Base-by-base conservation (phyloP, 2,888 invertebrate species). In the Tiliacea citrago region DNA sequence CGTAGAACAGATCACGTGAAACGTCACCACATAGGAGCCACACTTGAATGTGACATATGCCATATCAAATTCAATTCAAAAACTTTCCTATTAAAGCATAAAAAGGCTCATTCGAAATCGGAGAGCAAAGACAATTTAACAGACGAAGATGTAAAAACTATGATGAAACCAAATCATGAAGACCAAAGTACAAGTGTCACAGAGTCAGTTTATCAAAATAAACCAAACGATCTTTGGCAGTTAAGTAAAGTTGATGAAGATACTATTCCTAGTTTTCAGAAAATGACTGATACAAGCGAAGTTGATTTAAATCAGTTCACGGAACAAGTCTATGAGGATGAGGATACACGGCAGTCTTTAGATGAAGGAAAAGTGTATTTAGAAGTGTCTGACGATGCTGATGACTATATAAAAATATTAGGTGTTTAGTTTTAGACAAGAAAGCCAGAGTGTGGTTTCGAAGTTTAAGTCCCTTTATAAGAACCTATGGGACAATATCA, bases 1-100 rank as follows among this genome's bases (percentile, higher is more conserved):
- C 90, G 95, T 49, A 89, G 93, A 83, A 88, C 92, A 3, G 93
- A 93, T 42, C 95, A 95, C 86, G 82, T 93, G 0, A 94, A 92
- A 87, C 88, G 91, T 21, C 91, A 92, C 24, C 95, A 95, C 73
- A 72, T 86, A 10, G 89, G 88, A 65, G 90, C 89, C 3, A 87
- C 86, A 29, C 82, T 91, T 18, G 88, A 93, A 86, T 95, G 95
- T 89, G 88, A 93, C 9, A 75, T 92, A 45, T 95, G 95, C 66
- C 88, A 92, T 35, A 87, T 87, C 53, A 94, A 92, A 85, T 95
- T 95, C 69, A 91, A 85, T 45, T 91, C 94, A 0, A 84, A 82
- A 67, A 73, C 80, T 7, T 91, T 90, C 71, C 86, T 95, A 51
- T 82, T 89, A 13, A 94, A 92, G 66, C 95, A 95, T 78, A 93